Base-by-base conservation (phyloP, 2,113 vertebrate species). In the Neodon shergylaensis region DNA sequence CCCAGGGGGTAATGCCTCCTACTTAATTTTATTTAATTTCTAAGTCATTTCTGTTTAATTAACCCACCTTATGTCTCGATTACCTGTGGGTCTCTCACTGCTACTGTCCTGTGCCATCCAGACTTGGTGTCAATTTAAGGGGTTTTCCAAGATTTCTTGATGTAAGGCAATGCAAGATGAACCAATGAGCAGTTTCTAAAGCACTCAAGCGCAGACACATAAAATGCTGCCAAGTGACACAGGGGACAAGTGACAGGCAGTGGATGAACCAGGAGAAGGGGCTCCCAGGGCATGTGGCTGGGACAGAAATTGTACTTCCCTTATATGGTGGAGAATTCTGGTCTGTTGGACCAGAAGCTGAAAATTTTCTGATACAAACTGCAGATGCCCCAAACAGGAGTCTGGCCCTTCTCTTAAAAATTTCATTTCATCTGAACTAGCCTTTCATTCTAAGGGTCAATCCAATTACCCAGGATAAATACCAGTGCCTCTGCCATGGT, bases 31-130 rank as follows among this genome's bases (percentile, higher is more conserved):
- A 96, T 86, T 85, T 95, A 96, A 95, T 97, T 26, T 82, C 85
- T 93, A 88, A 95, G 81, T 95, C 92, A 94, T 88, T 86, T 96
- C 73, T 61, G 65, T 88, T 90, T 96, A 97, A 96, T 95, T 97
- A 96, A 94, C 78, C 33, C 54, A 89, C 65, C 14, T 88, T 95
- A 87, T 79, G 72, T 92, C 87, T 84, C 65, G 11, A 36, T 91
- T 97, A 93, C 39, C 74, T 65, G 22, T 90, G 76, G 26, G 54
- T 33, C 89, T 94, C 39, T 87, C 44, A 73, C 65, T 88, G 44
- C 9, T 91, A 77, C 47, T 28, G 1, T 74, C 44, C 31, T 31
- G 47, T 36, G 70, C 33, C 36, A 91, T 58, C 16, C n/a, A 65
- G 1, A 82, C 28, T 61, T 87, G 26, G 47, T 1, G 2, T 28